Base-by-base conservation (phyloP, 2,888 invertebrate genomes). In the Gortyna flavago region DNA sequence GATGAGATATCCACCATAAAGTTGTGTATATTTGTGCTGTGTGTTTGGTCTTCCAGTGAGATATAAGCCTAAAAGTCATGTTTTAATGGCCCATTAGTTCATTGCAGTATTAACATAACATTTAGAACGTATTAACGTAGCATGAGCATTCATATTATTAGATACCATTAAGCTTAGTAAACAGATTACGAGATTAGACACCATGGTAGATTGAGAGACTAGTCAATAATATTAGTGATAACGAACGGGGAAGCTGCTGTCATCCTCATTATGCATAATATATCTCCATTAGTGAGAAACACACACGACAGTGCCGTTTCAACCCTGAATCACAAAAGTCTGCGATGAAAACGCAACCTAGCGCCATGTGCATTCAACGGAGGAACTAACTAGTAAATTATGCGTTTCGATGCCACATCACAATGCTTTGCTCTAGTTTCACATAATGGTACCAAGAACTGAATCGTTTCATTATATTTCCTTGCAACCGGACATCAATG, bases 141-240 rank as follows among this genome's bases (percentile, higher is more conserved):
- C 18, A 51, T 74, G 51, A 59, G 51, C 59, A 76, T 44, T 62
- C 29, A 74, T 32, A 32, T 21, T 32, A 51, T 54, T 29, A n/a
- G n/a, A n/a, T n/a, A 41, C 54, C 29, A 66, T 35, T 21, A 61
- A n/a, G 64, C 82, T 77, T 51, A 41, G 32, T 18, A 18, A 68
- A 76, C 54, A 67, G 61, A 68, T 78, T 78, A 80, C 4, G 48
- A 25, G 48, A 59, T 80, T 41, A 76, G 16, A 32, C 25, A 41
- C 13, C 48, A 77, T n/a, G 25, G n/a, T 32, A n/a, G 61, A 75
- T 57, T 76, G 57, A 25, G 32, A 44, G 64, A 29, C 25, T 51
- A 25, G 76, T 76, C 77, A 76, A 64, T 68, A 82, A 51, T 66
- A 79, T 81, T 74, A 62, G 67, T 75, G 54, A 48, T 62, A 35